These are phyloP conservation scores for Anastrepha obliqua DNA, from an alignment of 1,140 invertebrate genomes.

Conservation along the genomic window DNA sequence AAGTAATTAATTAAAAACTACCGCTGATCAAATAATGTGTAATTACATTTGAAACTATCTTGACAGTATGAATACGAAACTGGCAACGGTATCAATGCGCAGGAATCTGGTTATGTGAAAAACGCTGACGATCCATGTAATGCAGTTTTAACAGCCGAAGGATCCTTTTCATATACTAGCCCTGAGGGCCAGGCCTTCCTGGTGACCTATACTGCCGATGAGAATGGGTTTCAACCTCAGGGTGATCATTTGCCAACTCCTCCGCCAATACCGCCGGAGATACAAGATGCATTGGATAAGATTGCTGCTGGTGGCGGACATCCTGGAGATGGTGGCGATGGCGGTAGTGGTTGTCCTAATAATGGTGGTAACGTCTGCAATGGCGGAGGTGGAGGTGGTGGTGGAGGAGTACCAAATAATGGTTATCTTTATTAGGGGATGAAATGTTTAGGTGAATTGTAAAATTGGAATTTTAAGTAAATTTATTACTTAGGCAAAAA, in stretches of 20 bases:
- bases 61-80: slow-evolving; percentile 77
- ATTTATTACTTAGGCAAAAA: too few relatives aligned
- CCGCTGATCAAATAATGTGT: not conserved
- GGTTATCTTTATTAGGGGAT: slow-evolving; percentile 57
- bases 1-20: slow-evolving; percentile 59
- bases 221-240: slow-evolving; percentile 84
- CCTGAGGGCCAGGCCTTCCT: slow-evolving; percentile 83
- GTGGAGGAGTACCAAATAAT: not conserved
- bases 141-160: slow-evolving; percentile 79
- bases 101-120: slow-evolving; percentile 82
- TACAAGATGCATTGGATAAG: slow-evolving; percentile 87
- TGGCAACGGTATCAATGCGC: slow-evolving; percentile 81
- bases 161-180: slow-evolving; percentile 84
- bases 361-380: slow-evolving; percentile 21
- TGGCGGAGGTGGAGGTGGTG: slow-evolving; percentile 21
- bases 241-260: slow-evolving; percentile 86
- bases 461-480: too few relatives aligned
- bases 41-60: not conserved
- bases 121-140: slow-evolving; percentile 78
- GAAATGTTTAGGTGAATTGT: not conserved
- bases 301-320: slow-evolving; percentile 80
- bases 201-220: slow-evolving; percentile 86
- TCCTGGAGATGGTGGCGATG: slow-evolving; percentile 75
- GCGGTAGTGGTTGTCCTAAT: slow-evolving; percentile 52
- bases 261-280: slow-evolving; percentile 86